Evolutionary conservation across 2,797 vertebrate species (phyloP), one percentile per base, ranked within the genome.

Genomic region (Stomatorhinus walkeri): DNA sequence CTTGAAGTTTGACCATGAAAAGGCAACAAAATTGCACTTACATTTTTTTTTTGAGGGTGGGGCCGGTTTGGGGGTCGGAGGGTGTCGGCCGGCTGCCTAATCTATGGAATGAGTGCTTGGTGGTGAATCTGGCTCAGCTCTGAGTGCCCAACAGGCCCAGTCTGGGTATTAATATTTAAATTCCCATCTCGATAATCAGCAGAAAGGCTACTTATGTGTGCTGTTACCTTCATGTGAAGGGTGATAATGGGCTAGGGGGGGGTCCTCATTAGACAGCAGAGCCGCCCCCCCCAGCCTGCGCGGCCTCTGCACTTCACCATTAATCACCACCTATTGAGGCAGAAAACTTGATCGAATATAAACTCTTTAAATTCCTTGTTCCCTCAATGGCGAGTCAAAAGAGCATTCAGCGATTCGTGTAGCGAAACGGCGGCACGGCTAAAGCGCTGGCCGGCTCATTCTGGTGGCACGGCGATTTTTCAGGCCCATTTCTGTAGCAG

Each of bases 261-360:
- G 96, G 97, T 97, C 96, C 95, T 96, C 95, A 97, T 97, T 97
- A 97, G 97, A 95, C 96, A 97, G 96, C 96, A 97, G 96, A 97
- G 96, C 97, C 95, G 95, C 52, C 95, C 96, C 28, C 96, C 97
- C 97, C 96, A 95, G 95, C 95, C 97, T 96, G 95, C 97, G 96
- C 96, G 97, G 95, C 97, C 97, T 96, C 96, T 94, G 96, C 97
- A 98, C 97, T 98, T 97, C 95, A 98, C 96, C 95, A 96, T 94
- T 98, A 97, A 99, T 99, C 98, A 98, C 96, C 97, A 97, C 94
- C 97, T 97, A 98, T 98, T 99, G 97, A 98, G 96, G 97, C 97
- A 98, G 97, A 99, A 99, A 99, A 98, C 97, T 96, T 98, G 96
- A 98, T 98, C 96, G 97, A 98, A 98, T 98, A 98, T 97, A 97